A percentile compares a stretch with the other conserved stretches of the same genome.
These are phyloP conservation scores for Montipora cactus DNA, from an alignment of 64 coral and sea anemone species.

Conservation along the genomic window DNA sequence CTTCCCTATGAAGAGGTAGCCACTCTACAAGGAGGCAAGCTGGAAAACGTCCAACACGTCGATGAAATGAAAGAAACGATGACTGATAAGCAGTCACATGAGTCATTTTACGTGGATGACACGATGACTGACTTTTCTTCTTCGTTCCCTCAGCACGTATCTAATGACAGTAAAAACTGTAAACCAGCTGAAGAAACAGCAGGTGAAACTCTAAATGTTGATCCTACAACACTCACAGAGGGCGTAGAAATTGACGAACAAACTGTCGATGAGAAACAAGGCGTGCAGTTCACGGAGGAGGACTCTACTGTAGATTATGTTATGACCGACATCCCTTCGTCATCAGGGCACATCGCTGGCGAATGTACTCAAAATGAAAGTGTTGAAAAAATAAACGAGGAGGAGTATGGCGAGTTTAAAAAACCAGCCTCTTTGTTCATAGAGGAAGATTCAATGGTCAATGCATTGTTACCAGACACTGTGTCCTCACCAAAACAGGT, in stretches of 20 bases:
- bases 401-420: not conserved
- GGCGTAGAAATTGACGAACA: not conserved
- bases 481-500: not conserved
- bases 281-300: not conserved
- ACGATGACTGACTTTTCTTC: not conserved
- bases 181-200: not conserved
- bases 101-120: not conserved
- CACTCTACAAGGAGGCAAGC: not conserved
- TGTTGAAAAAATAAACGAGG: not conserved
- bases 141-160: constrained; percentile 21
- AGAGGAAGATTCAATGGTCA: not conserved
- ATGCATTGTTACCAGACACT: not conserved
- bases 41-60: not conserved
- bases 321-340: not conserved
- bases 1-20: constrained; percentile 46
- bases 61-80: not conserved
- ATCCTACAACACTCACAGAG: not conserved
- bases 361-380: not conserved
- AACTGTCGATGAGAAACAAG: not conserved
- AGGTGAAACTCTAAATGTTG: not conserved
- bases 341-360: not conserved
- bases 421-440: too few species aligned
- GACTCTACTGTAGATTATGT: not conserved
- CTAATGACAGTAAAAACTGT: constrained; percentile 16
- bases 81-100: not conserved